Conservation (phyloP, 1,140 invertebrate genomes). For the Colletes gigas region DNA sequence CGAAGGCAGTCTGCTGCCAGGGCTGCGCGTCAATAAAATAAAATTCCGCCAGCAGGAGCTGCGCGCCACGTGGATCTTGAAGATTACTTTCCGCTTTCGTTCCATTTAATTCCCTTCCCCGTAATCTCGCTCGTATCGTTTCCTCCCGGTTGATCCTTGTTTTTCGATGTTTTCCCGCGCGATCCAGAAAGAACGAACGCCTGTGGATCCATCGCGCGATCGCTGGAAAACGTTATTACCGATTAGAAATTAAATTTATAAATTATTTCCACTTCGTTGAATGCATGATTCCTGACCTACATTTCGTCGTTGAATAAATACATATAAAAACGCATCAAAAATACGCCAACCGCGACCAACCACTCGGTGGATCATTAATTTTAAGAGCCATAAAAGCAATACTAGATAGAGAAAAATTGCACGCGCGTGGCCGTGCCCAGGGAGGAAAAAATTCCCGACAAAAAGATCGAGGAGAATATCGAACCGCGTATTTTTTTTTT, state of each 20-base stretch:
- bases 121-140: constrained; percentile 34
- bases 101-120: constrained; percentile 54
- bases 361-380: no score
- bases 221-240: background rate
- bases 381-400: no score
- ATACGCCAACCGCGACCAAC: no score
- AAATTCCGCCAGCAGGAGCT: constrained; percentile 49
- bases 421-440: no score
- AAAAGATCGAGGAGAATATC: no score
- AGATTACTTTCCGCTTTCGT: constrained; percentile 59
- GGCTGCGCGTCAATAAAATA: constrained; percentile 62
- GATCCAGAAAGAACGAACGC: background rate
- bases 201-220: background rate
- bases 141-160: background rate
- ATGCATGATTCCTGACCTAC: no score
- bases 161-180: background rate
- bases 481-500: no score
- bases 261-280: no score
- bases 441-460: no score
- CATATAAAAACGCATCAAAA: no score
- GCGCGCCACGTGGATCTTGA: constrained; percentile 63
- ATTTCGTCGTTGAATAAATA: no score
- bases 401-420: no score
- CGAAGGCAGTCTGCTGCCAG: constrained; percentile 43
- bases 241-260: background rate